Conservation (phyloP, 2,113 vertebrate genomes). For the Neogale vison region DNA sequence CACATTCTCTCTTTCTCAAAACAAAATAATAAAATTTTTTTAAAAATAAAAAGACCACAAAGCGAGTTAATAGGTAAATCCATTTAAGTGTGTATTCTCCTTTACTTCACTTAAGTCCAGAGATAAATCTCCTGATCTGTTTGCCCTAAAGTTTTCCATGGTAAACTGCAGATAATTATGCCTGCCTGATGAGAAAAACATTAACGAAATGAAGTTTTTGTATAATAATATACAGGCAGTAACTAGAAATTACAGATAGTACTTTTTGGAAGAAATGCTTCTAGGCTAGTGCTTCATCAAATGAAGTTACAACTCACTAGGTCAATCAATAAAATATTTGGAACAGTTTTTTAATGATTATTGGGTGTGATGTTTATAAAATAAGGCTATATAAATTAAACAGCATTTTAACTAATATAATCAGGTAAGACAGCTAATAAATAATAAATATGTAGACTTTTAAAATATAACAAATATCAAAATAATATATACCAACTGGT, state of each 20-base stretch:
- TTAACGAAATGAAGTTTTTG: background rate
- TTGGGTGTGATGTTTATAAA: background rate
- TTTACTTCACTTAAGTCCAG: background rate
- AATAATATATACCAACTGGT: background rate
- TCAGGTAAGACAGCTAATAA: background rate
- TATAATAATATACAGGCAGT: background rate
- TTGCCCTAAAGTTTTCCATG: background rate
- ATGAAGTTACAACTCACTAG: background rate
- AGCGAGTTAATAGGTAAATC: background rate
- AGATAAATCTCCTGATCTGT: background rate
- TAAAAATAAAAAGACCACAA: background rate
- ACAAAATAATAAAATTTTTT: background rate
- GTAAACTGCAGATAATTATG: background rate
- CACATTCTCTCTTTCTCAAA: background rate
- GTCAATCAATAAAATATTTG: background rate
- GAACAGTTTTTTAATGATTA: background rate
- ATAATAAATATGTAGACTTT: background rate
- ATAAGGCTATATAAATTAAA: background rate
- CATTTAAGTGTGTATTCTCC: background rate
- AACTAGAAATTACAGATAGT: background rate
- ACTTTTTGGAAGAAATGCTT: background rate
- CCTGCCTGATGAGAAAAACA: background rate
- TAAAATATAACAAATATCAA: slow-evolving; percentile 6
- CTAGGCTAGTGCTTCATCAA: background rate
- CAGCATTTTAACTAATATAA: background rate